Base-by-base conservation (phyloP, 2,888 invertebrate species). In the Xestobium rufovillosum region DNA sequence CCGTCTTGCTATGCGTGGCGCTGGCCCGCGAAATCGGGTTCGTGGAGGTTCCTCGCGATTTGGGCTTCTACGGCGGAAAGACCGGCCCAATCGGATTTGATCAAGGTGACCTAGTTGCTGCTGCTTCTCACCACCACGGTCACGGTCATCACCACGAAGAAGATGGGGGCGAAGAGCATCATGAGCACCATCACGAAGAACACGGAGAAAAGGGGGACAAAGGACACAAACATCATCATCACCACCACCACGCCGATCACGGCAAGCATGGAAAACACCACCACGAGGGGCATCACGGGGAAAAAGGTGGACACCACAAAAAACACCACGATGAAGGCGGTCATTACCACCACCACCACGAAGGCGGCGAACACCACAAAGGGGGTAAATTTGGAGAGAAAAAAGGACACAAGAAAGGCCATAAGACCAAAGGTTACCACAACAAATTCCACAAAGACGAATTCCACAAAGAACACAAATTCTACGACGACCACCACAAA, bases 401-500 rank as follows among this genome's bases (percentile, higher is more conserved):
- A 55, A 80, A 81, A 45, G 83, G 80, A 0, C 83, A 83, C 57
- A 83, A 82, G 56, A 80, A 80, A 51, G 83, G 83, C 3, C 81
- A 83, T 55, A 82, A 82, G 58, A 81, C 80, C 2, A 81, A 80
- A 61, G 83, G 83, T 1, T 83, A 80, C 63, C 83, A 84, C 66
- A 81, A 84, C 65, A 81, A 80, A 49, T 80, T 81, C 61, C 81
- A 81, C 66, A 81, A 81, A 58, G 83, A 84, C 52, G 84, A 84
- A 59, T 83, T 77, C 63, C 78, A 81, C 58, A 82, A 79, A 53
- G 82, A 83, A 54, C 83, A 83, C 63, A 82, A 80, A 57, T 81
- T 83, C 69, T 83, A 83, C 64, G 82, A 82, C 49, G 80, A 81
- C 60, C 74, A 68, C 60, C 80, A 82, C 62, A 79, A 79, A 59